Base-by-base conservation (phyloP, 2,888 invertebrate genomes). In the Diaperis boleti region DNA sequence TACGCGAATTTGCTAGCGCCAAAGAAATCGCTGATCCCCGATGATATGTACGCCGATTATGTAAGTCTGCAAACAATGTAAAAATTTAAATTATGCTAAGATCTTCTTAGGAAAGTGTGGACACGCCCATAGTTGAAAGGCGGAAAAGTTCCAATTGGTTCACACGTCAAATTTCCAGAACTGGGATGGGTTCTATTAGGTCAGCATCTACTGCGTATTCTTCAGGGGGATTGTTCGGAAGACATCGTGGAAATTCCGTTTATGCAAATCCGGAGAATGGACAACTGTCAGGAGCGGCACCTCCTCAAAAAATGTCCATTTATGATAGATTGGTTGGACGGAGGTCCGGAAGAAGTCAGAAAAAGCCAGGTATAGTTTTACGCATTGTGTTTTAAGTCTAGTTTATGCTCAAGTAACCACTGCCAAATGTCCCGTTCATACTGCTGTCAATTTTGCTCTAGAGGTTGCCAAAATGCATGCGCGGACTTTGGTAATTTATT, bases 11-110 rank as follows among this genome's bases (percentile, higher is more conserved):
- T 94, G 7, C 86, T 91, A 72, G 84, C 83, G 78, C 69, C 83
- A 68, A 84, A 88, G 72, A 86, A 91, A 62, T 88, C 88, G 72
- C 83, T 87, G 60, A 86, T 89, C 60, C 83, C 84, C 67, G 94
- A 94, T 66, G 94, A 94, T 79, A 91, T 92, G 74, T 94, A 94
- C 76, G 94, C 94, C 2, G 94, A 94, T 81, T 94, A 94, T 80
- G 94, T 94, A 82, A 90, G 92, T 87, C 3, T n/a, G 6, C 22
- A 52, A 18, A 50, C 7, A 37, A 39, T 39, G 8, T 8, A 52
- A 22, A 17, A 31, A 50, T 18, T 52, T 3, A 15, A 18, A 11
- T 31, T 26, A 42, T 41, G 39, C 6, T 26, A 17, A 39, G 3
- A 39, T 55, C 13, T 14, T 57, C 83, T 17, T 79, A 94, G 94